Conservation (phyloP, 2,797 vertebrate genomes). For the Heteromormyrus szaboi region DNA sequence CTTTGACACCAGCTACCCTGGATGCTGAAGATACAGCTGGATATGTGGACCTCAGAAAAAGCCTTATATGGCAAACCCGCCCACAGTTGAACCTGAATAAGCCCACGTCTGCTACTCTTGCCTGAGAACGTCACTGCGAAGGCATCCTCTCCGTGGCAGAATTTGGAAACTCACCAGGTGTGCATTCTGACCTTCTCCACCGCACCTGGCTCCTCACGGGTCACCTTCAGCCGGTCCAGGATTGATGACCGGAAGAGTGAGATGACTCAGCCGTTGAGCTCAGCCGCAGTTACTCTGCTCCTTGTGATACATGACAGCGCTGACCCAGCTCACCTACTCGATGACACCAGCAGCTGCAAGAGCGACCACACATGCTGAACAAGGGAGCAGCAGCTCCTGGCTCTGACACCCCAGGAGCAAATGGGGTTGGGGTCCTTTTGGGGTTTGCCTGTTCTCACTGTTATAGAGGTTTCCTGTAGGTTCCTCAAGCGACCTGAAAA, state of each 20-base stretch:
- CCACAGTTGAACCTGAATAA: not conserved
- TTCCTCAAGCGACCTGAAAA: not conserved
- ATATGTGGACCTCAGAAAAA: not conserved
- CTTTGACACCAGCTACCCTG: not conserved
- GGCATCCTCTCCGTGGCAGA: conserved; percentile 72
- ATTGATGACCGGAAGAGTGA: not conserved
- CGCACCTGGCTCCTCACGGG: conserved; percentile 66
- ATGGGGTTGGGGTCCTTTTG: not conserved
- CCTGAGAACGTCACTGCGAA: conserved; percentile 63
- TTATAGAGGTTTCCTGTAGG: not conserved
- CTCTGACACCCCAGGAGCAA: not conserved
- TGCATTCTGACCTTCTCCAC: conserved; percentile 67
- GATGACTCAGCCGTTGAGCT: not conserved
- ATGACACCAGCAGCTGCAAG: conserved; percentile 43
- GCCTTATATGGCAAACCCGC: not conserved
- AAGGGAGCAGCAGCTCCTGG: not conserved
- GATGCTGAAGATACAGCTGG: not conserved
- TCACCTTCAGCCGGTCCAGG: conserved; percentile 50
- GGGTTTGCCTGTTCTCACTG: not conserved
- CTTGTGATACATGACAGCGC: conserved; percentile 65
- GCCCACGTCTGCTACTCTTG: conserved; percentile 30
- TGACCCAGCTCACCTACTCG: conserved; percentile 63
- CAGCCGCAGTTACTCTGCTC: conserved; percentile 54
- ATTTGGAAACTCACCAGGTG: conserved; percentile 70
- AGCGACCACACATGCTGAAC: not conserved